Conservation (phyloP, 2,797 vertebrate species). For the Siniperca scherzeri region DNA sequence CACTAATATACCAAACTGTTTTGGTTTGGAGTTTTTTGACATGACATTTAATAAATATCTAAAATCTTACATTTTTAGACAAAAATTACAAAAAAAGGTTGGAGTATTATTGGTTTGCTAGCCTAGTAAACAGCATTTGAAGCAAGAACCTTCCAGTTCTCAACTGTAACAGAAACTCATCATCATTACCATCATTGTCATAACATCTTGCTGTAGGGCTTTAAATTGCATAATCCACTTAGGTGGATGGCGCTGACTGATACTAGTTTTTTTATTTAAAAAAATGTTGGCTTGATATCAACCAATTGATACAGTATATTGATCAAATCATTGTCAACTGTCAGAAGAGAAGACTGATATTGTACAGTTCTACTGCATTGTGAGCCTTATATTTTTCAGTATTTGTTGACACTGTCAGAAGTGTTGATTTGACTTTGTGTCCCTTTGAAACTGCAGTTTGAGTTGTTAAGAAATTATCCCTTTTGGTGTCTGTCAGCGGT, state of each 20-base stretch:
- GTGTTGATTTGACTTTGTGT: neutral
- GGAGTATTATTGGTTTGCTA: neutral
- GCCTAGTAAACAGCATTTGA: neutral
- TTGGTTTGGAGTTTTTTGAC: neutral
- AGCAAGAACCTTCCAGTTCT: neutral
- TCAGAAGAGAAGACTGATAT: neutral
- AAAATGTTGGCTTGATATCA: neutral
- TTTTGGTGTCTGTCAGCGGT: neutral
- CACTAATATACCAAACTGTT: neutral
- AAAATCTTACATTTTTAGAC: neutral
- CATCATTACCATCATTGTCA: neutral
- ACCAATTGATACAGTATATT: neutral
- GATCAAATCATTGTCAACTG: neutral
- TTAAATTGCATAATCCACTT: neutral
- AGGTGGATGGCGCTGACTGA: neutral
- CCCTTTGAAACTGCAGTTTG: neutral
- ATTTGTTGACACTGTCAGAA: neutral
- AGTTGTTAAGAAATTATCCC: neutral
- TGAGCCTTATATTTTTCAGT: neutral
- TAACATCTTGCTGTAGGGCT: too few relatives aligned
- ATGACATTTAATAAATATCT: neutral
- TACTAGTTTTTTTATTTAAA: neutral
- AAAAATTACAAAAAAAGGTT: neutral
- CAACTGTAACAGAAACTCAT: neutral
- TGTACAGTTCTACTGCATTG: neutral